Evolutionary conservation across 2,113 vertebrate genomes (phyloP), one percentile per base, ranked within the genome.

Genomic region (Brachypteracias leptosomus): DNA sequence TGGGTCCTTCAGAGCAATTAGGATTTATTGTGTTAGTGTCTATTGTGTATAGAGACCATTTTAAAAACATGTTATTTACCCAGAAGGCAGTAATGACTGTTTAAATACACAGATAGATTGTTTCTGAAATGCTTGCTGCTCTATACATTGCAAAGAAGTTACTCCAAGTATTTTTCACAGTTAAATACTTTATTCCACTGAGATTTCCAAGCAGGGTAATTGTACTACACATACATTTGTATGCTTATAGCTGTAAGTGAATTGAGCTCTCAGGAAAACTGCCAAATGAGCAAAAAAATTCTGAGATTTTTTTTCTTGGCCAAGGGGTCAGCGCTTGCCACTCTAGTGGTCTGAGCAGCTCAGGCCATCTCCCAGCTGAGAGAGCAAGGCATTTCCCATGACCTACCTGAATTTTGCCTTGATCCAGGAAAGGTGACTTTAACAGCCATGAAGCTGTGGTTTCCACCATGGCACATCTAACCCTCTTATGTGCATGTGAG

Each of bases 1-100:
- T 97, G 95, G 96, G 95, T 92, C 97, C 96, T 97, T 97, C 96
- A 97, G 95, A 97, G 90, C 97, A 97, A 97, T 97, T 97, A 97
- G 95, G 95, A 93, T 95, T 94, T 93, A 95, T 96, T 97, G 89
- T 97, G 96, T 88, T 96, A 94, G 80, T 1, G 1, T 88, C 94
- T 76, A 95, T 92, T 97, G 93, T 97, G 91, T 92, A 93, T 94
- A 84, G 70, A 96, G 89, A 88, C 89, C 74, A 83, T 95, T 97
- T 91, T 58, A 84, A 93, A 96, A 97, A 96, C 93, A 90, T 91
- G 82, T 96, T 97, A 95, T 97, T 97, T 97, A 95, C 96, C 90
- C 93, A 97, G 95, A 97, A 96, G 91, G 90, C 83, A 92, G 92
- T 94, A 96, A 96, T 95, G 91, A 95, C 91, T 95, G 96, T 96